A percentile compares a stretch with the other conserved stretches of the same genome.
phyloP scores from a whole-genome alignment of 1,140 invertebrate genomes.

The Hirudo medicinalis region DNA sequence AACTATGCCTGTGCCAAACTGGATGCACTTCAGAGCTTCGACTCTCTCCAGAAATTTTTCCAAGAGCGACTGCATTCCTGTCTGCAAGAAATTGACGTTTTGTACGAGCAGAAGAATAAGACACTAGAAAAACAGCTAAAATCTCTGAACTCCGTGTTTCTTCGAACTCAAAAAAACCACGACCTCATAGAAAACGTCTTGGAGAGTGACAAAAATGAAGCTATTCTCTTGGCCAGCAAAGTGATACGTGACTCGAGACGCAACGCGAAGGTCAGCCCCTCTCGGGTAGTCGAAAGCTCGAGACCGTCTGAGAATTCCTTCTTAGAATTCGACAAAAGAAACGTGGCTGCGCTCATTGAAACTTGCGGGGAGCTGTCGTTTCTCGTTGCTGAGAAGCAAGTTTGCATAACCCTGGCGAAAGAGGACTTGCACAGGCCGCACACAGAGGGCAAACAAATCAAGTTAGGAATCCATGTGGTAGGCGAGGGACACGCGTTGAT shows the following conservation, averaged over 20 bases:
- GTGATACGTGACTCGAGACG: too few species aligned
- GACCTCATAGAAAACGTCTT: conserved; percentile 1
- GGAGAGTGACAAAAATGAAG: not conserved
- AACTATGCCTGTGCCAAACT: not conserved
- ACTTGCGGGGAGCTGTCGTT: too few species aligned
- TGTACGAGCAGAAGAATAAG: not conserved
- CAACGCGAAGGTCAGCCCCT: not conserved
- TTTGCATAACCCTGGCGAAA: too few species aligned
- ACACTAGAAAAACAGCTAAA: not conserved
- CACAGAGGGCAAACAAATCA: too few species aligned
- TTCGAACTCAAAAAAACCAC: not conserved
- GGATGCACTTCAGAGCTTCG: not conserved
- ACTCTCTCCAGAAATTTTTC: not conserved
- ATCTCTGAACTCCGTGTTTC: not conserved
- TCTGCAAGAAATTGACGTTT: not conserved
- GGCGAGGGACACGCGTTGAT: too few species aligned
- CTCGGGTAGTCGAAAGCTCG: not conserved
- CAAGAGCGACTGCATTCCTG: not conserved
- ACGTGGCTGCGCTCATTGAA: not conserved
- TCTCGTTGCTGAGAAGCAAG: too few species aligned
- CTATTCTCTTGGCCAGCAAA: not conserved
- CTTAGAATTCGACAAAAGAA: conserved; percentile 6
- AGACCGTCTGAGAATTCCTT: not conserved
- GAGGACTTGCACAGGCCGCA: too few species aligned
- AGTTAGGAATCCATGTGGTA: too few species aligned